Percentiles rank a stretch among this genome's conserved stretches.
These are phyloP conservation scores for Tiliacea citrago DNA, from an alignment of 2,888 invertebrate genomes.

Conservation along the genomic window DNA sequence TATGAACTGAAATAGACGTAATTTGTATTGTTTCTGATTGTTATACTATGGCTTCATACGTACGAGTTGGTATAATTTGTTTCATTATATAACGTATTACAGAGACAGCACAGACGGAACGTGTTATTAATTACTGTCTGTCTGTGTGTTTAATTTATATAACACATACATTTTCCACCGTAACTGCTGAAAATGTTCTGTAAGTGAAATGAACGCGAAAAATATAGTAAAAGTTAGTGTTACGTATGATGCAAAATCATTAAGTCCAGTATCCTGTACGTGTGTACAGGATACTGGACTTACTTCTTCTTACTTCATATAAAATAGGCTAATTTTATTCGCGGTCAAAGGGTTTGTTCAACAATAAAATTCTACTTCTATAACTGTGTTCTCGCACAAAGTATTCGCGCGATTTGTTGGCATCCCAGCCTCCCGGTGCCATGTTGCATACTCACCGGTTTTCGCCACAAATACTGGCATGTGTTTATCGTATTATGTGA, in stretches of 20 bases:
- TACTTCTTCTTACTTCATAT: constrained; percentile 28
- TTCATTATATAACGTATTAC: neutral
- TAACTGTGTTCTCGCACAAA: constrained; percentile 11
- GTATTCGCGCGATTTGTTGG: constrained; percentile 27
- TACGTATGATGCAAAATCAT: constrained; percentile 22
- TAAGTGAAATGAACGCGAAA: constrained; percentile 17
- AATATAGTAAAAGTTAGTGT: constrained; percentile 20
- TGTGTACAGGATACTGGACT: too few species aligned
- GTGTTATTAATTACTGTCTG: constrained; percentile 22
- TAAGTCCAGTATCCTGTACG: constrained; percentile 3
- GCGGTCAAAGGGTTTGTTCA: constrained; percentile 3
- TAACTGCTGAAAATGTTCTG: constrained; percentile 27
- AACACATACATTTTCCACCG: constrained; percentile 1
- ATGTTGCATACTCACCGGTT: constrained; percentile 32
- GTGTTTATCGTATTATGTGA: constrained; percentile 5
- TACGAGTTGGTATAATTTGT: constrained; percentile 17
- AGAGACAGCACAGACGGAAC: neutral
- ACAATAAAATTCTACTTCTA: neutral
- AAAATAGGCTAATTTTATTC: constrained; percentile 31
- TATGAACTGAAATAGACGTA: constrained; percentile 24
- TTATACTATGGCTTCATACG: constrained; percentile 25
- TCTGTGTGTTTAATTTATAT: constrained; percentile 26
- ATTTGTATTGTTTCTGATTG: constrained; percentile 43
- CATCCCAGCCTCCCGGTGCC: constrained; percentile 6
- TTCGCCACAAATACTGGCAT: constrained; percentile 12